These are phyloP conservation scores for Corvus hawaiiensis DNA, from an alignment of 2,113 vertebrate genomes.

Conservation along the genomic window DNA sequence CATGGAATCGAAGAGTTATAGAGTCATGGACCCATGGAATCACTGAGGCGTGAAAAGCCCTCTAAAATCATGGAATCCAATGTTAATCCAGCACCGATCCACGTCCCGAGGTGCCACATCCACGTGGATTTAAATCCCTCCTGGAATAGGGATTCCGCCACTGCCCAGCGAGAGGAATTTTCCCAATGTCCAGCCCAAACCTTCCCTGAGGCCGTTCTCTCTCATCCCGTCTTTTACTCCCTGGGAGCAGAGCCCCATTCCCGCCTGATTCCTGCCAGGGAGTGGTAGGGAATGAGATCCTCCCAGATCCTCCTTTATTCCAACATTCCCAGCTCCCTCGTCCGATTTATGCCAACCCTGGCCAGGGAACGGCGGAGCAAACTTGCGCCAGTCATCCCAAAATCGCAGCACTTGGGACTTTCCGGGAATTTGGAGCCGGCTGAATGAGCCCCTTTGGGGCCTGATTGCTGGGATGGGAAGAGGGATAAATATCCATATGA, in stretches of 20 bases:
- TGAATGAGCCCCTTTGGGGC: not conserved
- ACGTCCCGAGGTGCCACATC: not conserved
- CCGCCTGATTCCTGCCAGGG: not conserved
- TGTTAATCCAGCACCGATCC: not conserved
- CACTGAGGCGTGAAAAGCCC: not conserved
- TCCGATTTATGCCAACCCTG: not conserved
- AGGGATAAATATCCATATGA: not conserved
- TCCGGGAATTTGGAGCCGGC: not conserved
- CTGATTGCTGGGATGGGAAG: not conserved
- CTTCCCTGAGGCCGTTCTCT: not conserved
- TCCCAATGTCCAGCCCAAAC: not conserved
- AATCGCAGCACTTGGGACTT: accelerated
- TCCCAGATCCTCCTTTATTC: not conserved
- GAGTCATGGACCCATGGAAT: not conserved
- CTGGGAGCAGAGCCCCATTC: not conserved
- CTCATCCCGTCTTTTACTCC: not conserved
- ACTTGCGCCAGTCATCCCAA: not conserved
- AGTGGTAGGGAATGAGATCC: not conserved
- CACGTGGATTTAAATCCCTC: not conserved
- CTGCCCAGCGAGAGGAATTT: not conserved
- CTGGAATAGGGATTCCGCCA: not conserved
- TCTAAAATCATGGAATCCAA: not conserved
- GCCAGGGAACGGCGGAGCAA: not conserved
- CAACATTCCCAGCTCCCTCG: not conserved
- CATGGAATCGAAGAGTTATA: too few species aligned